These are phyloP conservation scores for Limnephilus lunatus DNA, from an alignment of 2,888 invertebrate genomes.

Conservation along the genomic window DNA sequence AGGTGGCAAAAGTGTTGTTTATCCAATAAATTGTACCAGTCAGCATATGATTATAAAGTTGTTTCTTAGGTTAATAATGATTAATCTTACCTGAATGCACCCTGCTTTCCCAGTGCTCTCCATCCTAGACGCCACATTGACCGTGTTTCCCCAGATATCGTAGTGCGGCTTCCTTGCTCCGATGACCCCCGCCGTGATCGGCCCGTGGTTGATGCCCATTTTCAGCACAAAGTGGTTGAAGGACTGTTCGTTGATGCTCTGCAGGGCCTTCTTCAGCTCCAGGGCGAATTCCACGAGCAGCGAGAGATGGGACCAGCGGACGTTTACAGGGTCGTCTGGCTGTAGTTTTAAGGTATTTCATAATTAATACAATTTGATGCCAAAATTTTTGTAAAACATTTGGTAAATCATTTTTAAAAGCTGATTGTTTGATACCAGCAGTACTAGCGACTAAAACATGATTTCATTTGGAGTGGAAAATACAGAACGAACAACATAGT, in stretches of 20 bases:
- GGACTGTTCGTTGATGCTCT: conserved; percentile 95
- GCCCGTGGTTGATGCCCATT: conserved; percentile 97
- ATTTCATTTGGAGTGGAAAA: no score
- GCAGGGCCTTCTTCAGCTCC: conserved; percentile 92
- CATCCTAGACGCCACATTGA: conserved; percentile 98
- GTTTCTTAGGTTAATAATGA: conserved; percentile 67
- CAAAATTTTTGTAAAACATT: not conserved
- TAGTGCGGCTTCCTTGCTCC: conserved; percentile 97
- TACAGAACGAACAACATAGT: no score
- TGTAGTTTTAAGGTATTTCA: conserved; percentile 68
- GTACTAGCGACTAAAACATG: no score
- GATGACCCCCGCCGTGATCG: conserved; percentile 96
- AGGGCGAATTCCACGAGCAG: conserved; percentile 93
- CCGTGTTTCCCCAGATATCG: conserved; percentile 98
- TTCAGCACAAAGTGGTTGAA: conserved; percentile 96
- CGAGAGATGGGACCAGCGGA: conserved; percentile 90
- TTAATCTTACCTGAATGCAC: conserved; percentile 96
- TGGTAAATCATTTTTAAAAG: no score
- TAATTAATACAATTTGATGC: not conserved
- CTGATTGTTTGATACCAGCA: no score
- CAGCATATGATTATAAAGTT: conserved; percentile 56
- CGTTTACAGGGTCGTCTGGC: conserved; percentile 84
- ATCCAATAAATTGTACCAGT: no score
- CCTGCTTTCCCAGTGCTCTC: conserved; percentile 98
- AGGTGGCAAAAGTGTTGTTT: no score